Evolutionary conservation across 2,888 invertebrate genomes (phyloP).

Genomic region (Pseudococcus jackbeardsleyi): DNA sequence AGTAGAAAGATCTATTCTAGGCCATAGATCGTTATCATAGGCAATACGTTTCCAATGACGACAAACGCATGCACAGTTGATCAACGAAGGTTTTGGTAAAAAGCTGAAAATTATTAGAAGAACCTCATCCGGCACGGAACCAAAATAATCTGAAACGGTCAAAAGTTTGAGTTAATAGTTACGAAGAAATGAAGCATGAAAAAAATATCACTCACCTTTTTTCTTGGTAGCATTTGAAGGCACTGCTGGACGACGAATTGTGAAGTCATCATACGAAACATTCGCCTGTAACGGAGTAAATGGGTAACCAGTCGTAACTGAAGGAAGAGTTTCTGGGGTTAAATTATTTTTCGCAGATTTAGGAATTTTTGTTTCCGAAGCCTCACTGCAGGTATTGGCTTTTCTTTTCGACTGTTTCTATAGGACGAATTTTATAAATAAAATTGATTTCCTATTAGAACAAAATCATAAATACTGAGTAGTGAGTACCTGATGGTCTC

Average conservation of each 20-base stretch:
- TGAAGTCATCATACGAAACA: constrained; percentile 15
- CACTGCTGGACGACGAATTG: neutral
- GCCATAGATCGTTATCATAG: constrained; percentile 89
- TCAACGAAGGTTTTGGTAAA: constrained; percentile 83
- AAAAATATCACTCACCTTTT: neutral
- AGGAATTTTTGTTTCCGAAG: neutral
- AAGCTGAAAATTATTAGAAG: constrained; percentile 85
- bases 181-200: too few relatives aligned
- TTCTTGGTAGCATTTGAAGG: neutral
- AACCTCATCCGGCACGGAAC: constrained; percentile 86
- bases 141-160: constrained; percentile 77
- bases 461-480: too few relatives aligned
- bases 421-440: neutral
- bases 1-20: constrained; percentile 83
- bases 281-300: neutral
- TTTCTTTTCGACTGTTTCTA: constrained; percentile 37
- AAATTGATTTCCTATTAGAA: neutral
- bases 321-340: neutral
- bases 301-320: neutral
- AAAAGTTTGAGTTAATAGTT: constrained; percentile 69
- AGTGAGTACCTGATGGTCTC: constrained; percentile 1
- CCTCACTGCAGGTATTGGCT: neutral
- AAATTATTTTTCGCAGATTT: constrained; percentile 28
- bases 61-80: constrained; percentile 81
- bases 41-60: constrained; percentile 84